phyloP scores from a whole-genome alignment of 2,797 vertebrate genomes.

The Centroberyx gerrardi region DNA sequence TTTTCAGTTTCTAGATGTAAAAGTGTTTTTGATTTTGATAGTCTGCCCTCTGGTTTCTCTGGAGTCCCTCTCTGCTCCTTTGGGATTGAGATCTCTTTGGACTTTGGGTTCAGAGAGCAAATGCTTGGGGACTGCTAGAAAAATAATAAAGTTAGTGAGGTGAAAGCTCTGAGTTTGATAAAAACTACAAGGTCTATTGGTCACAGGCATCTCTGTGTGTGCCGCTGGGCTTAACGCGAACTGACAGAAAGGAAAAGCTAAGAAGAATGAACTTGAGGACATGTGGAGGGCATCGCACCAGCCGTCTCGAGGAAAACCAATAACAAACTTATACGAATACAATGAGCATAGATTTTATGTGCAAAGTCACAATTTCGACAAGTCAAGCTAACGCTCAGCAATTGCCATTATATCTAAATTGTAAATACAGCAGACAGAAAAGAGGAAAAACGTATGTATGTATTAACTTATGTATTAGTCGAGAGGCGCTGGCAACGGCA shows the following conservation, averaged over 20 bases:
- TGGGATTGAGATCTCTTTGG: slow-evolving; percentile 74
- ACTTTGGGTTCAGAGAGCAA: slow-evolving; percentile 75
- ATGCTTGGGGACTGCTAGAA: slow-evolving; percentile 58
- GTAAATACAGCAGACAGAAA: too few relatives aligned
- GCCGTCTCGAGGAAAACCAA: slow-evolving; percentile 6
- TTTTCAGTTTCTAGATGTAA: slow-evolving; percentile 68
- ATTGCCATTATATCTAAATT: too few relatives aligned
- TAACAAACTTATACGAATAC: too few relatives aligned
- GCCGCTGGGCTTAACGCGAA: slow-evolving; percentile 50
- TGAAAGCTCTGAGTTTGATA: slow-evolving; percentile 59
- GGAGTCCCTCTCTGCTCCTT: slow-evolving; percentile 56
- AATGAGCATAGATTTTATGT: too few relatives aligned
- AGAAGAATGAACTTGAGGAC: slow-evolving; percentile 40
- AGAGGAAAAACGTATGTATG: too few relatives aligned
- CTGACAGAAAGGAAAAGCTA: slow-evolving; percentile 43
- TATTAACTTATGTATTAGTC: too few relatives aligned
- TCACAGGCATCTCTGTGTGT: slow-evolving; percentile 45
- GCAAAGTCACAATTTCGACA: too few relatives aligned
- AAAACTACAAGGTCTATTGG: slow-evolving; percentile 58
- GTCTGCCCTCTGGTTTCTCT: slow-evolving; percentile 72
- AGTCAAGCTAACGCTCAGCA: too few relatives aligned
- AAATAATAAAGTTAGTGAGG: slow-evolving; percentile 73
- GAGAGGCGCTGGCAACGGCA: too few relatives aligned
- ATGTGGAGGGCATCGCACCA: slow-evolving; percentile 28
- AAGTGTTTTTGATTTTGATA: slow-evolving; percentile 73